Conservation (phyloP, 1,140 invertebrate genomes). For the Chrysopa pallens region DNA sequence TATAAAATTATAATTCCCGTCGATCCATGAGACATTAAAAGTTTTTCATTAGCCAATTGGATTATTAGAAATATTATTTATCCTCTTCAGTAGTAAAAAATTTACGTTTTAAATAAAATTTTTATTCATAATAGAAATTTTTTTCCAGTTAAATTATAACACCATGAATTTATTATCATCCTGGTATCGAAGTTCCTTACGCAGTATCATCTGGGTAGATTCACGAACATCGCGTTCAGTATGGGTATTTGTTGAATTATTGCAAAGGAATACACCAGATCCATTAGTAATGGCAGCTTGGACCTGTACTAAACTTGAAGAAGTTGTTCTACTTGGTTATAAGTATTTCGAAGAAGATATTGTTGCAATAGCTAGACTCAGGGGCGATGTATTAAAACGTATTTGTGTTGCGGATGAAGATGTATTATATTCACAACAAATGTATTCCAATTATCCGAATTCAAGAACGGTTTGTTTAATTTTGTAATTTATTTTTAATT, state of each 20-base stretch:
- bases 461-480: background rate
- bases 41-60: no score
- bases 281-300: constrained; percentile 59
- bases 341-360: constrained; percentile 42
- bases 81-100: no score
- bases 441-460: constrained; percentile 4
- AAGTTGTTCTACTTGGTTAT: constrained; percentile 45
- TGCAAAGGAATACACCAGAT: constrained; percentile 30
- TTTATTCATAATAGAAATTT: no score
- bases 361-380: constrained; percentile 46
- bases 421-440: constrained; percentile 11
- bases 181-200: constrained; percentile 39
- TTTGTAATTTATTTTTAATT: background rate
- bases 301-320: constrained; percentile 45
- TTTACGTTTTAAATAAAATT: no score
- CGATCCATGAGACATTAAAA: no score
- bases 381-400: constrained; percentile 35
- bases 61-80: no score
- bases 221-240: constrained; percentile 22
- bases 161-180: constrained; percentile 34
- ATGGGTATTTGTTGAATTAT: constrained; percentile 10
- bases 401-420: constrained; percentile 43
- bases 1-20: no score
- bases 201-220: constrained; percentile 53
- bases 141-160: constrained; percentile 28